These are phyloP conservation scores for Troilus luridus DNA, from an alignment of 2,888 invertebrate genomes.

Conservation along the genomic window DNA sequence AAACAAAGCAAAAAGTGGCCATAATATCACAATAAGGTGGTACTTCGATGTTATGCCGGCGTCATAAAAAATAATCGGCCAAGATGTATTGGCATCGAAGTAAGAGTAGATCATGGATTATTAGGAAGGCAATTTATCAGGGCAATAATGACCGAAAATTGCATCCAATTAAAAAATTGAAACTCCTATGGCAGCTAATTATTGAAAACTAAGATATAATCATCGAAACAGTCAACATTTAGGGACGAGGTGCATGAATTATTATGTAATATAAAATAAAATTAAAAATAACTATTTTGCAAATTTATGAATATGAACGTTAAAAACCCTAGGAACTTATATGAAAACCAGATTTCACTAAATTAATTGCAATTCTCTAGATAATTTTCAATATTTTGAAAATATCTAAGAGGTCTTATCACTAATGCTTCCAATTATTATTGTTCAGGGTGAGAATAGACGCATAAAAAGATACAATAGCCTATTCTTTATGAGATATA, in stretches of 20 bases:
- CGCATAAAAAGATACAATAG: conserved; percentile 24
- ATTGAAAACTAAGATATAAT: no score
- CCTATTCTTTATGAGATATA: background rate
- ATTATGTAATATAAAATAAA: background rate
- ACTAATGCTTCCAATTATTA: conserved; percentile 5
- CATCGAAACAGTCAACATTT: no score
- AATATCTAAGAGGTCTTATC: background rate
- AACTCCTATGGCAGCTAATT: no score
- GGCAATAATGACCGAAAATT: no score
- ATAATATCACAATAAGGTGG: no score
- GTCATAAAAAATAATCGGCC: no score
- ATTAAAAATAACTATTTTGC: background rate
- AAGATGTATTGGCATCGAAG: no score
- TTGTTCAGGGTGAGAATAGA: conserved; percentile 16
- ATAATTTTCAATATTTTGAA: background rate
- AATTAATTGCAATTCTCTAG: background rate
- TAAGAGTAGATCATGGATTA: no score
- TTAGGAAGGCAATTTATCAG: no score
- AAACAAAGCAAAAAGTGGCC: no score
- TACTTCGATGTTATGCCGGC: no score
- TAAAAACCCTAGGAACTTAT: background rate
- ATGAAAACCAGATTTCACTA: background rate
- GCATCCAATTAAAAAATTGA: no score
- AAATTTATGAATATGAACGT: background rate
- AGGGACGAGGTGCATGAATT: background rate